phyloP scores from a whole-genome alignment of 2,113 vertebrate genomes.

The Coracopsis vasa region DNA sequence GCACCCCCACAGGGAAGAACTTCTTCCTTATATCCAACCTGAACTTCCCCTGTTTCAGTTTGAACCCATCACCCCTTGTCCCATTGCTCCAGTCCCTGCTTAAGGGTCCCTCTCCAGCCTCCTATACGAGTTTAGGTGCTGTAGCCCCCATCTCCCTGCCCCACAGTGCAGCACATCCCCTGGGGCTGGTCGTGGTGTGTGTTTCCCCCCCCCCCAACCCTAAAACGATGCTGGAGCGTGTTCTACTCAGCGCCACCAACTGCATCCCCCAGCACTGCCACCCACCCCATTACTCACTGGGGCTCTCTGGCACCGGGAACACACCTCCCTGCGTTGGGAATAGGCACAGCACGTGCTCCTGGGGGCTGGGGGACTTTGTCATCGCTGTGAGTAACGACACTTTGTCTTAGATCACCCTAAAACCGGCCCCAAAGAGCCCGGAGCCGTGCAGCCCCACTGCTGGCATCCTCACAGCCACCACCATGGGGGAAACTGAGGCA shows the following conservation, averaged over 20 bases:
- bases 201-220: not conserved
- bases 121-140: not conserved
- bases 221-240: not conserved
- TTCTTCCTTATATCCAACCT: not conserved
- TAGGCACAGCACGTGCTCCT: slow-evolving; percentile 39
- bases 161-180: fast-evolving
- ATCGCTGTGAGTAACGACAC: slow-evolving; percentile 34
- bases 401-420: slow-evolving; percentile 10
- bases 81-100: not conserved
- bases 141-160: not conserved
- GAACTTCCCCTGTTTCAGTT: not conserved
- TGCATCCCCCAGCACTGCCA: not conserved
- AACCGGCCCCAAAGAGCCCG: not conserved
- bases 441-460: not conserved
- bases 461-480: not conserved
- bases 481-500: slow-evolving; percentile 46
- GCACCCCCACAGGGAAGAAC: not conserved
- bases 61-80: not conserved
- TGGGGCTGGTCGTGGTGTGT: fast-evolving
- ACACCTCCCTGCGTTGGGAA: not conserved
- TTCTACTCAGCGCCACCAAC: not conserved
- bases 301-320: slow-evolving; percentile 34
- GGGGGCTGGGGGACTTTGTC: slow-evolving; percentile 36
- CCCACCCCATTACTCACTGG: slow-evolving; percentile 61
- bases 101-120: not conserved